phyloP scores from a whole-genome alignment of 2,797 vertebrate genomes.

The Euphonia xanthogaster region DNA sequence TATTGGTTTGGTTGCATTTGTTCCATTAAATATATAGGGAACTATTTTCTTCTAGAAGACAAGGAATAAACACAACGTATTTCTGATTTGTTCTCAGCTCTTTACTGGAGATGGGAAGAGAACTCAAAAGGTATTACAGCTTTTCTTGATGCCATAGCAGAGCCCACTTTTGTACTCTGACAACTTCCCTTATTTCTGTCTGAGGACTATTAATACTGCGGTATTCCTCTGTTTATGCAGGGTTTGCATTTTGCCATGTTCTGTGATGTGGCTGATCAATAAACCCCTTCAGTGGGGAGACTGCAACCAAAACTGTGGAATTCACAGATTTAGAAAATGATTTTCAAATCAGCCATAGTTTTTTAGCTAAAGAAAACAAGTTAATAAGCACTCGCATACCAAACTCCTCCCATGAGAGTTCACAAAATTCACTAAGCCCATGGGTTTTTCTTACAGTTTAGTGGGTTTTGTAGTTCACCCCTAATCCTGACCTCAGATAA shows the following conservation, averaged over 20 bases:
- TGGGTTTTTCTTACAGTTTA: background rate
- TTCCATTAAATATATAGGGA: background rate
- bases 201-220: background rate
- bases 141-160: background rate
- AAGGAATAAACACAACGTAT: background rate
- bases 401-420: background rate
- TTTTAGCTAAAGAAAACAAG: background rate
- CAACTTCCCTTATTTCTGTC: background rate
- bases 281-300: background rate
- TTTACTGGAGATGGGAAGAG: background rate
- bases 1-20: background rate
- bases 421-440: background rate
- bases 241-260: background rate
- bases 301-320: background rate
- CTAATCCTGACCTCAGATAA: background rate
- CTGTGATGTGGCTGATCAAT: background rate
- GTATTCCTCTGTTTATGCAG: background rate
- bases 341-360: background rate
- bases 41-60: background rate
- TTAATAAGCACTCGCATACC: background rate
- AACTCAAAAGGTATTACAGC: background rate
- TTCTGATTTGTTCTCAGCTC: background rate
- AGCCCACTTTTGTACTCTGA: background rate
- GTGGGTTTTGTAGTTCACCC: background rate
- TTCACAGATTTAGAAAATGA: background rate